Conservation (phyloP, 1,140 invertebrate species). For the Manduca sexta region DNA sequence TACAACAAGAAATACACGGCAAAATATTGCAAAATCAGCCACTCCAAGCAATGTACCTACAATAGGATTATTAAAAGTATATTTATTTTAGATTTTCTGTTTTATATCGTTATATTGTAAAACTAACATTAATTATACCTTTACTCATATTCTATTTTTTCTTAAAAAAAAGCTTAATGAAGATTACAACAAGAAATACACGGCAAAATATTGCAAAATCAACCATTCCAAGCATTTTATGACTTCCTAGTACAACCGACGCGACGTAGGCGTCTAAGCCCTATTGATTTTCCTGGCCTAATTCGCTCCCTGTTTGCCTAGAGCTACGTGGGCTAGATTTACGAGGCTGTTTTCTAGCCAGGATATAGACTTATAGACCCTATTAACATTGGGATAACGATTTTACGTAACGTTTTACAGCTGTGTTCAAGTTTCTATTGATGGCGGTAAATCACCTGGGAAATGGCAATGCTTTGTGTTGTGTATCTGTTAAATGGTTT, state of each 20-base stretch:
- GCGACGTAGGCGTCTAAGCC: not conserved
- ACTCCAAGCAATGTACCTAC: too few species aligned
- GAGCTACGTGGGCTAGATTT: slow-evolving; percentile 17
- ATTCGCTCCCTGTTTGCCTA: slow-evolving; percentile 14
- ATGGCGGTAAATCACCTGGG: not conserved
- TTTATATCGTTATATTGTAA: too few species aligned
- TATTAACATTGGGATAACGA: not conserved
- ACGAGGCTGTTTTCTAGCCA: slow-evolving; percentile 2
- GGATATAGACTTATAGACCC: not conserved
- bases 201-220: not conserved
- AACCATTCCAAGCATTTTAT: too few species aligned
- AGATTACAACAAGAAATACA: not conserved
- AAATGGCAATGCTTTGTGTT: too few species aligned
- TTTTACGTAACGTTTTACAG: too few species aligned
- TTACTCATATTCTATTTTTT: too few species aligned
- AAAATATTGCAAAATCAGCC: not conserved
- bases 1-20: not conserved
- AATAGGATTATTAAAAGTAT: too few species aligned
- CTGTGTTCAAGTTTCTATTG: too few species aligned
- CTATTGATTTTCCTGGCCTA: slow-evolving; percentile 24
- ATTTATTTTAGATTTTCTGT: too few species aligned
- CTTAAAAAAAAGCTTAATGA: too few species aligned
- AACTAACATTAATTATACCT: too few species aligned
- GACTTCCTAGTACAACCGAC: not conserved
- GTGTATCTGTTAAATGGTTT: too few species aligned